These are phyloP conservation scores for Ostrea denselamellosa DNA, from an alignment of 1,140 invertebrate species.

Conservation along the genomic window DNA sequence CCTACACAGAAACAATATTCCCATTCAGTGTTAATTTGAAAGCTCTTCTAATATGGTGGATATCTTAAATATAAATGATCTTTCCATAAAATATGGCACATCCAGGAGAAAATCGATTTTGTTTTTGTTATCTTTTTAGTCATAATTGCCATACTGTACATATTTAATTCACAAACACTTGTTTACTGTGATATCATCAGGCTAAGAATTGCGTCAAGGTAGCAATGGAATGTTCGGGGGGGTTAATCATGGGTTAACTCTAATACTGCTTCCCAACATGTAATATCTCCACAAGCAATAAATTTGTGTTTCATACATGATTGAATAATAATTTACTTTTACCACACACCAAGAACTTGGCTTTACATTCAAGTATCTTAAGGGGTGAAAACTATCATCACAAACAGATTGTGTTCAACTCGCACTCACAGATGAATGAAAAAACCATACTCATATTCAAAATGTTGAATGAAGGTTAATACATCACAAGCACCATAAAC, in stretches of 20 bases:
- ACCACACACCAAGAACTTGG: neutral
- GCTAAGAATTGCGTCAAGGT: neutral
- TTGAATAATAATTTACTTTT: conserved; percentile 26
- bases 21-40: too few species aligned
- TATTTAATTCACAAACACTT: neutral
- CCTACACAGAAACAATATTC: neutral
- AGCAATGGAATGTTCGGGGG: conserved; percentile 30
- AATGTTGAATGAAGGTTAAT: conserved; percentile 19
- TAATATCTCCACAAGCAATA: neutral
- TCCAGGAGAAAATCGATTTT: neutral
- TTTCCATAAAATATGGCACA: too few species aligned
- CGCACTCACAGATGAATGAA: conserved; percentile 6
- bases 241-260: neutral
- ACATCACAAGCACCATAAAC: conserved; percentile 43
- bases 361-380: conserved; percentile 17
- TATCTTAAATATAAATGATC: too few species aligned
- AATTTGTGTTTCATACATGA: conserved; percentile 20
- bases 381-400: neutral
- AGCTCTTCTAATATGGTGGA: too few species aligned
- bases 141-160: neutral
- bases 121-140: neutral
- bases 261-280: neutral
- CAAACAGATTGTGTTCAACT: neutral
- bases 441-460: conserved; percentile 24
- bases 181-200: neutral